phyloP scores from a whole-genome alignment of 1,140 invertebrate species.

The Drosophila mayri region DNA sequence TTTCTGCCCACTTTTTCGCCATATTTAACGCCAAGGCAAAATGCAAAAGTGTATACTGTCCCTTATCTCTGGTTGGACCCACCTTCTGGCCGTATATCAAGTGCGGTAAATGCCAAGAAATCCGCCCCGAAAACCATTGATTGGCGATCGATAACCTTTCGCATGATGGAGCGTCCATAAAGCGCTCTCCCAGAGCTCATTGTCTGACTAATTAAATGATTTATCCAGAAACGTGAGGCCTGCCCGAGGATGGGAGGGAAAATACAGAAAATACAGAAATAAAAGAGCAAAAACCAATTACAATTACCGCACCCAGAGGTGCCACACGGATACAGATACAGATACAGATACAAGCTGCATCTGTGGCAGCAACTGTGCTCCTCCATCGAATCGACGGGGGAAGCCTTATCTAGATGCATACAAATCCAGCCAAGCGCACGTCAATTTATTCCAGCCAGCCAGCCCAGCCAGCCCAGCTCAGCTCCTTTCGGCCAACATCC shows the following conservation, averaged over 20 bases:
- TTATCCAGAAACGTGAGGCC: constrained; percentile 79
- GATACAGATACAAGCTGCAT: constrained; percentile 32
- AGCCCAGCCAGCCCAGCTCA: constrained; percentile 52
- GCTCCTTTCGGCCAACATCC: constrained; percentile 30
- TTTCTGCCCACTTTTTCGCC: background rate
- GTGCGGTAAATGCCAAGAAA: constrained; percentile 56
- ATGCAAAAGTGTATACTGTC: constrained; percentile 21
- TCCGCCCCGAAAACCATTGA: constrained; percentile 63
- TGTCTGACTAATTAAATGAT: constrained; percentile 83
- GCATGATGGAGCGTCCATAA: constrained; percentile 50
- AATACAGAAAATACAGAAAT: constrained; percentile 26
- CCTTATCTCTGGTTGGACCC: constrained; percentile 37
- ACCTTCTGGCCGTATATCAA: constrained; percentile 68
- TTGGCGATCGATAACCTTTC: constrained; percentile 71
- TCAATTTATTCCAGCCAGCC: constrained; percentile 71
- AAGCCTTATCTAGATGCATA: constrained; percentile 83
- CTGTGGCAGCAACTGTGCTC: constrained; percentile 45
- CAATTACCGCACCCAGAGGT: constrained; percentile 84
- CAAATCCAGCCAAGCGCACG: constrained; percentile 81
- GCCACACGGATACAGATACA: constrained; percentile 63
- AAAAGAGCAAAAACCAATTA: constrained; percentile 75
- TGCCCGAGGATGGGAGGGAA: constrained; percentile 42
- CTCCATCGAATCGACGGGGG: constrained; percentile 32
- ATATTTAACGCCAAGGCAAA: background rate
- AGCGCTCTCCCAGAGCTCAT: constrained; percentile 56